Percentiles rank a stretch among this genome's conserved stretches.
phyloP scores from a whole-genome alignment of 2,888 invertebrate genomes.

The Cryptophagus acutangulus region DNA sequence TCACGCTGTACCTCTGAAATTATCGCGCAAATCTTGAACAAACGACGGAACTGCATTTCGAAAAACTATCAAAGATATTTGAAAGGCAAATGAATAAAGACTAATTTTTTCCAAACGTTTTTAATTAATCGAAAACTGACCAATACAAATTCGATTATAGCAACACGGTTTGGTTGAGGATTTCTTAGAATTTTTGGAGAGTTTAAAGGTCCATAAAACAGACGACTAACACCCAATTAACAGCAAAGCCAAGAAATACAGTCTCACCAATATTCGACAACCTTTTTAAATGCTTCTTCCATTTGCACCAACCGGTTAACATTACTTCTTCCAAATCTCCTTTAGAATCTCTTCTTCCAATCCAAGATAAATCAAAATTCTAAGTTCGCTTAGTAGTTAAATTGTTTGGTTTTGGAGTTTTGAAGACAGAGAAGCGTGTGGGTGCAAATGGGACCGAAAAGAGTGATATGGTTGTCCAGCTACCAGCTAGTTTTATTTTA shows the following conservation, averaged over 20 bases:
- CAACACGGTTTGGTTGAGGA: slow-evolving; percentile 1
- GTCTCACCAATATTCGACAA: neutral
- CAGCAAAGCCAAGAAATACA: slow-evolving; percentile 32
- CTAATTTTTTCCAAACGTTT: too few species aligned
- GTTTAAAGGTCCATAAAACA: slow-evolving; percentile 35
- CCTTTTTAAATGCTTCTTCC: neutral
- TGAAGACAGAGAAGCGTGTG: too few species aligned
- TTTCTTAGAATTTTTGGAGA: slow-evolving; percentile 21
- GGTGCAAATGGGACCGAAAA: too few species aligned
- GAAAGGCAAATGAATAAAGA: too few species aligned
- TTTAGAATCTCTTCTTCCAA: too few species aligned
- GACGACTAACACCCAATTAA: slow-evolving; percentile 41
- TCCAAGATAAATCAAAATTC: too few species aligned
- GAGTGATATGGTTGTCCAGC: too few species aligned
- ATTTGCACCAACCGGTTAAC: slow-evolving; percentile 2
- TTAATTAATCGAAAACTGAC: neutral
- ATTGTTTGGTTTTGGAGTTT: too few species aligned
- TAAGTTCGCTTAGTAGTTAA: too few species aligned
- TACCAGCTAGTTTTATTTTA: slow-evolving; percentile 34
- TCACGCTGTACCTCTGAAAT: slow-evolving; percentile 5
- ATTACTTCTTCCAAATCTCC: too few species aligned
- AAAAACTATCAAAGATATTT: too few species aligned
- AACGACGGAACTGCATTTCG: slow-evolving; percentile 5
- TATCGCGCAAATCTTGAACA: neutral
- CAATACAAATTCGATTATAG: neutral